These are phyloP conservation scores for Eueides isabella DNA, from an alignment of 1,140 invertebrate species.

Conservation along the genomic window DNA sequence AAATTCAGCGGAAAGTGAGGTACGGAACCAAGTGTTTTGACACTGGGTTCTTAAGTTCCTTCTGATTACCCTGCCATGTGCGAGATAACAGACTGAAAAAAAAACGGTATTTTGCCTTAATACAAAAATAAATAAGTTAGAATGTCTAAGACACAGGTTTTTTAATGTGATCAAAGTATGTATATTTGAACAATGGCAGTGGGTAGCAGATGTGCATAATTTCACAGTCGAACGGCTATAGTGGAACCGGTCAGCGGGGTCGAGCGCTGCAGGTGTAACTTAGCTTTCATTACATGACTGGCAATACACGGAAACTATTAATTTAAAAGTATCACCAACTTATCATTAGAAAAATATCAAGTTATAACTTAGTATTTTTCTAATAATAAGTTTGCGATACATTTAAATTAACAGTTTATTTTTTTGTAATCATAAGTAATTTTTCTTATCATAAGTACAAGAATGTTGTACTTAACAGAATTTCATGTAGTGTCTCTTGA, in stretches of 20 bases:
- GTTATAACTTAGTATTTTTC: too few species aligned
- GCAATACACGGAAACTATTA: neutral
- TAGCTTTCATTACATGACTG: conserved; percentile 20
- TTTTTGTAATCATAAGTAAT: too few species aligned
- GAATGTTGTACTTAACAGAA: too few species aligned
- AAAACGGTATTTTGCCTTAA: neutral
- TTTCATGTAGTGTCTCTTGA: neutral
- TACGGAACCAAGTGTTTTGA: too few species aligned
- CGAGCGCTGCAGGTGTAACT: conserved; percentile 56
- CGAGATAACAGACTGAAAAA: too few species aligned
- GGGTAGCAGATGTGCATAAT: conserved; percentile 67
- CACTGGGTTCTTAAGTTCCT: too few species aligned
- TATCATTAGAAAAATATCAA: too few species aligned
- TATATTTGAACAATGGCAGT: conserved; percentile 32
- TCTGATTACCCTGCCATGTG: too few species aligned
- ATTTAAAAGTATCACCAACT: neutral
- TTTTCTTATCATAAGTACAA: too few species aligned
- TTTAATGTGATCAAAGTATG: conserved; percentile 3
- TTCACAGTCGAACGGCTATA: conserved; percentile 57
- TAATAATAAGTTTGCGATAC: neutral
- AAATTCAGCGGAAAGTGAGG: too few species aligned
- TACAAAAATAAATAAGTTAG: neutral
- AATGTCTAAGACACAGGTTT: neutral
- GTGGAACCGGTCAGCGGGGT: conserved; percentile 65
- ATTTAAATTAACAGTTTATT: conserved; percentile 11